Base-by-base conservation (phyloP, 2,888 invertebrate genomes). In the Drosophila sordidula region DNA sequence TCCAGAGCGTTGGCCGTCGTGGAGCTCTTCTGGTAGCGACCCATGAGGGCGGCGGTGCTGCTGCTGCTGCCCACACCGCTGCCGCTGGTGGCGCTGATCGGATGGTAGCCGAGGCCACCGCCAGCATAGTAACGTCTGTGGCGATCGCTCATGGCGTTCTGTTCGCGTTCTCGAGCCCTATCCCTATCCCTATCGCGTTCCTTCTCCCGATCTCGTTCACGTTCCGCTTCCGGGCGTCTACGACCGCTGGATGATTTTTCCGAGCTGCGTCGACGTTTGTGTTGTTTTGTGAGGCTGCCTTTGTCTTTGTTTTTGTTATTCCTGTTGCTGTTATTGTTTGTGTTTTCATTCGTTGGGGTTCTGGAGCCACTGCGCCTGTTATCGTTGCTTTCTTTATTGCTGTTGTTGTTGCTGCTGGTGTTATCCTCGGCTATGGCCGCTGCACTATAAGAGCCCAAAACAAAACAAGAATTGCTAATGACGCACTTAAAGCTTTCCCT, bases 71-170 rank as follows among this genome's bases (percentile, higher is more conserved):
- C 69, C 1, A 45, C 55, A 12, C 65, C 44, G 12, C 55, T 44
- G 32, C 73, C 34, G 36, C 55, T 45, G 38, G 41, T 42, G 26
- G 50, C 69, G 78, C 70, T 67, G 14, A 70, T 67, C 39, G 89
- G 89, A 63, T 87, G 81, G n/a, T 85, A 78, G 51, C 84, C 86
- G 16, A 89, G 70, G 29, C 88, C 85, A 62, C 89, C 89, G 26
- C 87, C 88, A 38, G 90, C 89, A 87, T 90, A 91, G 69, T 89
- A 90, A 78, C 91, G 91, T 78, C 92, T 89, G 68, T 91, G 90
- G 39, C 91, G 92, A 84, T 91, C 91, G 75, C 87, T 90, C 91
- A 92, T 92, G 74, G 89, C 50, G 65, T 58, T 78, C 38, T 61
- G 70, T 47, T 83, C 78, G 1, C 49, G 46, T 9, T 68, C 68